Conservation (phyloP, 2,113 vertebrate genomes). For the Manacus vitellinus region DNA sequence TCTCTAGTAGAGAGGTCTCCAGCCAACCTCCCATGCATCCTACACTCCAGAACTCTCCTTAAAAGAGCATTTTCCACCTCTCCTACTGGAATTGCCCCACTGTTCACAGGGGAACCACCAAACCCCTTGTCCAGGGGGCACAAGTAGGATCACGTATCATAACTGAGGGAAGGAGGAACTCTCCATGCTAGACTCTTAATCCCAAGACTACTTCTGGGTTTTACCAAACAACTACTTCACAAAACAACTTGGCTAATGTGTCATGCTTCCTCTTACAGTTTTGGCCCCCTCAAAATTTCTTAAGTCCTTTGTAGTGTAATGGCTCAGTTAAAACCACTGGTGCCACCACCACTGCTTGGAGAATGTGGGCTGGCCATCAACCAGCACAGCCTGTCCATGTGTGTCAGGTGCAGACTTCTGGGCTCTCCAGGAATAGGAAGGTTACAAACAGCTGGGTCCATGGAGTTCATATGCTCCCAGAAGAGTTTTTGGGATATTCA, state of each 20-base stretch:
- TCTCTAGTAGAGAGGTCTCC: not conserved
- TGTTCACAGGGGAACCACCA: not conserved
- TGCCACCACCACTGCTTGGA: not conserved
- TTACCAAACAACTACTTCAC: not conserved
- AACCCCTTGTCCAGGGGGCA: not conserved
- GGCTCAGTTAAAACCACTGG: not conserved
- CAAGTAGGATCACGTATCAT: not conserved
- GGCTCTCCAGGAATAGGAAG: not conserved
- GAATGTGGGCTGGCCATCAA: not conserved
- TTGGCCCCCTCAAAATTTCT: not conserved
- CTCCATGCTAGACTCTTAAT: not conserved
- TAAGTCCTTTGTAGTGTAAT: not conserved
- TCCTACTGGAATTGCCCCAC: not conserved
- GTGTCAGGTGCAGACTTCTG: not conserved
- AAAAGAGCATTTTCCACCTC: not conserved
- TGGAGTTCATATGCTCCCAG: not conserved
- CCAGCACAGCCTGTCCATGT: not conserved
- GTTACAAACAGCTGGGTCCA: not conserved
- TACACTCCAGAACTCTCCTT: not conserved
- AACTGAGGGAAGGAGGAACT: not conserved
- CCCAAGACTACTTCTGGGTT: not conserved
- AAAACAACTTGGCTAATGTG: not conserved
- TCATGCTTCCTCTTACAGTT: not conserved
- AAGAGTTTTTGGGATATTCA: not conserved
- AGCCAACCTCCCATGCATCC: not conserved